Evolutionary conservation across 2,797 vertebrate species (phyloP), one percentile per base, ranked within the genome.

Genomic region (Percopsis omiscomaycus): DNA sequence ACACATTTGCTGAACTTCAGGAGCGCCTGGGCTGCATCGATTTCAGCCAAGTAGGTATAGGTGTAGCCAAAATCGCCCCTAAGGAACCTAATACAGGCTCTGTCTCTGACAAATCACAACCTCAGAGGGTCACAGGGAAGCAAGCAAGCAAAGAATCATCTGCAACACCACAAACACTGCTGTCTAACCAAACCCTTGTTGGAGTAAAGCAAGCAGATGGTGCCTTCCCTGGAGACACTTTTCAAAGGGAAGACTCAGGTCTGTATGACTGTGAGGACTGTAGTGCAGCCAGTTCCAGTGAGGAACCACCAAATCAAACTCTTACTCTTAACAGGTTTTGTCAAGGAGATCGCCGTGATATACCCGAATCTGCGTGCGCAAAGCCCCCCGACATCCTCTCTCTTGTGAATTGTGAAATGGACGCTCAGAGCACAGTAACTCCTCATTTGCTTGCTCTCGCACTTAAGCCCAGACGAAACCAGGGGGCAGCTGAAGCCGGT

Each of bases 1-100:
- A 97, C 83, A 99, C 98, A 0, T 99, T 99, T 78, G 97, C 98
- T 0, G 96, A 99, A 84, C 94, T 99, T 60, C 98, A 99, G 68
- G 95, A 99, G 83, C 91, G 98, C 55, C 80, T 99, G 73, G 98
- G 95, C 61, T 97, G 96, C 76, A 99, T 99, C 0, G 96, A 98
- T 0, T 96, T 95, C 73, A 95, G 93, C 14, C 97, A 98, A 68
- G 14, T 80, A 51, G 77, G 70, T 0, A 62, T 79, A n/a, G 94
- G 95, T 74, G 84, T 89, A 0, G 86, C 89, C 51, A 91, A 71
- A 47, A 94, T 94, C 64, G 92, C 92, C 8, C 93, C 93, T 15
- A 94, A 94, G 75, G 92, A 92, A 66, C 73, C 92, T 63, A 78
- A 92, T 45, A 74, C 78, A 2, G 89, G 91, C 52, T 88, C 80